Evolutionary conservation across 2,113 vertebrate genomes (phyloP).

Genomic region (Syrmaticus mikado): DNA sequence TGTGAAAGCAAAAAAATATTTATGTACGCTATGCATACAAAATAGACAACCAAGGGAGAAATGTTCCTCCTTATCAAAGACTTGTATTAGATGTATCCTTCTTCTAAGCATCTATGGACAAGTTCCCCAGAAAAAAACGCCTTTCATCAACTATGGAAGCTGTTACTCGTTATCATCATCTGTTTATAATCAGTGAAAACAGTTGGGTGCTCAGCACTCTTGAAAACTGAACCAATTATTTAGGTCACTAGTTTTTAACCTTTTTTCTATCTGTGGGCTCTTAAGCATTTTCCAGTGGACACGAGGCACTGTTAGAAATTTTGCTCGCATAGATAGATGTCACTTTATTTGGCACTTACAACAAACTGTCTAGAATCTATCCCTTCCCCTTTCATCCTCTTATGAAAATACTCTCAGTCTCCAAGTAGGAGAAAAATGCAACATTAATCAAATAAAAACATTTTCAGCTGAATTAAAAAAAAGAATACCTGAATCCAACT

Average conservation of each 20-base stretch:
- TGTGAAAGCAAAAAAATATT: conserved; percentile 63
- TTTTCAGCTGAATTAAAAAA: not conserved
- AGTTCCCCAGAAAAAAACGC: conserved; percentile 58
- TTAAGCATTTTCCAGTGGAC: conserved; percentile 57
- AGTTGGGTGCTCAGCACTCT: conserved; percentile 66
- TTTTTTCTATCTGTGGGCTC: conserved; percentile 60
- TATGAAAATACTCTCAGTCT: not conserved
- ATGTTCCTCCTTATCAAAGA: conserved; percentile 56
- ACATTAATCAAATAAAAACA: not conserved
- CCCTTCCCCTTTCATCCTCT: conserved; percentile 1
- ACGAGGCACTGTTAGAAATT: conserved; percentile 15
- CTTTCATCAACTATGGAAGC: conserved; percentile 61
- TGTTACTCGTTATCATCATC: conserved; percentile 73
- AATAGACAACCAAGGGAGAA: conserved; percentile 63
- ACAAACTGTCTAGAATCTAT: conserved; percentile 35
- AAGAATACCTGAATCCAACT: not conserved
- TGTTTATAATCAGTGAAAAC: conserved; percentile 72
- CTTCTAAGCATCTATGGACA: conserved; percentile 55
- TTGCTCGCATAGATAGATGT: conserved; percentile 25
- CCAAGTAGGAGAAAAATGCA: not conserved
- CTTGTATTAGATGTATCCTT: conserved; percentile 52
- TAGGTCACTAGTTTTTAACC: conserved; percentile 73
- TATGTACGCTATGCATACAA: conserved; percentile 9
- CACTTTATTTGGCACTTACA: conserved; percentile 42
- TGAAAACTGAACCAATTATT: conserved; percentile 72